Evolutionary conservation across 2,113 vertebrate genomes (phyloP).

Genomic region (Syngnathus scovelli): DNA sequence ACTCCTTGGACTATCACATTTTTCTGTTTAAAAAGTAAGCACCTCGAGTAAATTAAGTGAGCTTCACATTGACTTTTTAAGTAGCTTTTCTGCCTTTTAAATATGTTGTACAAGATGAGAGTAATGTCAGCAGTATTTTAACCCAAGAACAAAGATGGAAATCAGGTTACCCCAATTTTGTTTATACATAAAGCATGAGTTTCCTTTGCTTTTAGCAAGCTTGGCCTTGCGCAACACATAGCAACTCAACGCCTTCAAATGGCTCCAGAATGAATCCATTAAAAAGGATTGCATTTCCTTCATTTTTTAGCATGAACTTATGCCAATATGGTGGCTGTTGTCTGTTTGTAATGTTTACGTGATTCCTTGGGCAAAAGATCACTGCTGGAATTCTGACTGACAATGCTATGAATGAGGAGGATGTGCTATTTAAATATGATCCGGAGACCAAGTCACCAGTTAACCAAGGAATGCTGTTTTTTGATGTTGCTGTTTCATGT

Average conservation of each 20-base stretch:
- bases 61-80: conserved; percentile 28
- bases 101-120: conserved; percentile 31
- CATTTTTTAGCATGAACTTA: background rate
- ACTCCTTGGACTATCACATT: conserved; percentile 41
- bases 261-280: background rate
- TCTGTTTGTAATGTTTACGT: conserved; percentile 2
- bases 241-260: background rate
- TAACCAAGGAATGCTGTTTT: background rate
- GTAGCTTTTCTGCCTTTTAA: conserved; percentile 53
- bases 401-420: background rate
- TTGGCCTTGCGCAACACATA: background rate
- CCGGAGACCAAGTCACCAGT: background rate
- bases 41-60: background rate
- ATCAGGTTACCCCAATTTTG: background rate
- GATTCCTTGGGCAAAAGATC: background rate
- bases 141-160: conserved; percentile 18
- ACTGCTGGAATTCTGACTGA: background rate
- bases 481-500: background rate
- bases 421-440: background rate
- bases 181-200: background rate
- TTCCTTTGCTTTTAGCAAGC: background rate
- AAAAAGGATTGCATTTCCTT: background rate
- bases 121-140: conserved; percentile 56
- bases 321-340: background rate
- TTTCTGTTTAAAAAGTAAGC: conserved; percentile 63